A percentile compares a stretch with the other conserved stretches of the same genome.
phyloP scores from a whole-genome alignment of 1,140 invertebrate genomes.

The Anastrepha obliqua region DNA sequence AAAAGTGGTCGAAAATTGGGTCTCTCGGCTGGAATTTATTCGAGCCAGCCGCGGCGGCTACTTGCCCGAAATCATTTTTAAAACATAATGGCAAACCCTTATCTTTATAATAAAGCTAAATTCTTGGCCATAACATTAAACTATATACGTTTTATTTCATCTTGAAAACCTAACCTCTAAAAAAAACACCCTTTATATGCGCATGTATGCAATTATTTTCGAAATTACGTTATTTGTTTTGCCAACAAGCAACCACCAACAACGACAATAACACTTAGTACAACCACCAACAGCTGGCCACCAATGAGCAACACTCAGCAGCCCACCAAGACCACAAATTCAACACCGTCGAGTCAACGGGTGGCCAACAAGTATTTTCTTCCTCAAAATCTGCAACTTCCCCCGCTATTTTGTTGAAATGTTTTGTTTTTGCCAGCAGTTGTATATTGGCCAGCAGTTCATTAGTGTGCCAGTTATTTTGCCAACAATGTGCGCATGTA shows the following conservation, averaged over 20 bases:
- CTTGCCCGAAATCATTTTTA: no score
- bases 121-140: no score
- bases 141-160: no score
- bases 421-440: background rate
- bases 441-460: background rate
- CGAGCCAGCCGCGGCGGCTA: no score
- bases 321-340: background rate
- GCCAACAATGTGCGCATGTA: background rate
- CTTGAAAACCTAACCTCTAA: no score
- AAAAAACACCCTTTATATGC: no score
- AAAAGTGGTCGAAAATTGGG: no score
- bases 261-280: conserved; percentile 8
- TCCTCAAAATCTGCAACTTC: conserved; percentile 1
- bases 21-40: no score
- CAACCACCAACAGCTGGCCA: conserved; percentile 36
- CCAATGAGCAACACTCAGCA: background rate
- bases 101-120: no score
- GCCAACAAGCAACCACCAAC: background rate
- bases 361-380: conserved; percentile 23
- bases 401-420: background rate
- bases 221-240: conserved; percentile 28
- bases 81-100: no score
- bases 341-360: conserved; percentile 11
- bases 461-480: conserved; percentile 2
- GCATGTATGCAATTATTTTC: conserved; percentile 15